phyloP scores from a whole-genome alignment of 2,797 vertebrate genomes.

The Dicrostonyx torquatus region DNA sequence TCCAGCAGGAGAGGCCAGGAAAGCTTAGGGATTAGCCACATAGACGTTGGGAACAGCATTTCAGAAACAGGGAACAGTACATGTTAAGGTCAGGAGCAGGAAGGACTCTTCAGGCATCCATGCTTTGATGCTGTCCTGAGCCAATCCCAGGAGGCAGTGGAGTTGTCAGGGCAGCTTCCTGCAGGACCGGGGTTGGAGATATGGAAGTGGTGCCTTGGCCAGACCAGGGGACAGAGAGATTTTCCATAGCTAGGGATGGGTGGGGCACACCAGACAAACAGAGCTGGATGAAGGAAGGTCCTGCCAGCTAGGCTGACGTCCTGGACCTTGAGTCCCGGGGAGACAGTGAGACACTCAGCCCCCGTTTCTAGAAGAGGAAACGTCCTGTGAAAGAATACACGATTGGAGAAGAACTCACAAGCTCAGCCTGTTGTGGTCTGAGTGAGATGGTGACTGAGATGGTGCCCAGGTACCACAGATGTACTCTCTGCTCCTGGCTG shows the following conservation, averaged over 20 bases:
- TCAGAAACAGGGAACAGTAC: neutral
- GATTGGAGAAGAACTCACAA: neutral
- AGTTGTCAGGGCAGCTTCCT: neutral
- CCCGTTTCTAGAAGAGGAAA: neutral
- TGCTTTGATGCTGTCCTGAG: neutral
- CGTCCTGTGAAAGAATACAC: neutral
- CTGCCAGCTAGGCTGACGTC: neutral
- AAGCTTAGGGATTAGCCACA: neutral
- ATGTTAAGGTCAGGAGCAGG: neutral
- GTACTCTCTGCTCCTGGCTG: neutral
- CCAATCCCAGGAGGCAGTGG: neutral
- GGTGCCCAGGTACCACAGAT: fast-evolving
- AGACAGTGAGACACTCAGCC: neutral
- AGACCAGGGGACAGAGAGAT: neutral
- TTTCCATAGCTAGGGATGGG: neutral
- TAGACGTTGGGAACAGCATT: neutral
- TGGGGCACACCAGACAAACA: no score
- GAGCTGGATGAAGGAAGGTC: neutral
- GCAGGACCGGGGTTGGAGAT: neutral
- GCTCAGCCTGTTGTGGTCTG: neutral
- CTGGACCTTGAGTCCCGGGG: neutral
- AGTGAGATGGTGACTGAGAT: neutral
- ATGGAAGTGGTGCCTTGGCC: neutral
- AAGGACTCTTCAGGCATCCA: neutral
- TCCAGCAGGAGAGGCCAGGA: neutral